A percentile compares a stretch with the other conserved stretches of the same genome.
phyloP scores from a whole-genome alignment of 2,797 vertebrate species.

The Distichodus sexfasciatus region DNA sequence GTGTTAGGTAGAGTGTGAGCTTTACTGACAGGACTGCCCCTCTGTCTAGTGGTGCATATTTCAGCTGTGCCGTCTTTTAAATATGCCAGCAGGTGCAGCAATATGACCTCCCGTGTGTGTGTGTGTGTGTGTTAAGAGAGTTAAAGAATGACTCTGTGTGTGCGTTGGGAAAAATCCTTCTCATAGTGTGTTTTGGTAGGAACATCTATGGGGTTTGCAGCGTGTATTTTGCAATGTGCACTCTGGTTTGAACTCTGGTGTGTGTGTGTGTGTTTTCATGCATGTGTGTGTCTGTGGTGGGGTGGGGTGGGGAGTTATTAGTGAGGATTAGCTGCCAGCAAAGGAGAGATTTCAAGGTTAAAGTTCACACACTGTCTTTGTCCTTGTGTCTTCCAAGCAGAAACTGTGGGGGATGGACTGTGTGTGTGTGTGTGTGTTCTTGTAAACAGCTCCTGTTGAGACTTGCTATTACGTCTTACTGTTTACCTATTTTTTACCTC shows the following conservation, averaged over 20 bases:
- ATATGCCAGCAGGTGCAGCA: slow-evolving; percentile 75
- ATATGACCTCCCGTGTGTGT: slow-evolving; percentile 30
- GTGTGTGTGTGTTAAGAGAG: slow-evolving; percentile 25
- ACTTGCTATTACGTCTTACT: no score
- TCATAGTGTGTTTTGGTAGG: not conserved
- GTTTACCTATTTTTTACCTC: no score
- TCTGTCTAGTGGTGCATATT: slow-evolving; percentile 53
- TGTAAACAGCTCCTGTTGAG: no score
- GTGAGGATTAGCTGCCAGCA: slow-evolving; percentile 60
- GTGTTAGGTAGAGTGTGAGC: slow-evolving; percentile 22
- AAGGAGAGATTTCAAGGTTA: slow-evolving; percentile 41
- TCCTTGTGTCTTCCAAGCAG: slow-evolving; percentile 55
- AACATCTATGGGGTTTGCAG: not conserved
- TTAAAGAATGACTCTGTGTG: slow-evolving; percentile 15
- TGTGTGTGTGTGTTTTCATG: slow-evolving; percentile 17
- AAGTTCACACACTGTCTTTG: slow-evolving; percentile 54
- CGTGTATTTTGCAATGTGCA: not conserved
- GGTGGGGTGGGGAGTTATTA: slow-evolving; percentile 53
- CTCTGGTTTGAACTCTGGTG: not conserved
- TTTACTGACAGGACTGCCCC: slow-evolving; percentile 37
- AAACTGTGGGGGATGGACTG: slow-evolving; percentile 28
- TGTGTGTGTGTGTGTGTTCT: slow-evolving; percentile 28
- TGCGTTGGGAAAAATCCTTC: not conserved
- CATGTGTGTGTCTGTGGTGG: not conserved
- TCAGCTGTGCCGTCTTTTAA: slow-evolving; percentile 72